Base-by-base conservation (phyloP, 1,140 invertebrate genomes). In the Drosophila sechellia region DNA sequence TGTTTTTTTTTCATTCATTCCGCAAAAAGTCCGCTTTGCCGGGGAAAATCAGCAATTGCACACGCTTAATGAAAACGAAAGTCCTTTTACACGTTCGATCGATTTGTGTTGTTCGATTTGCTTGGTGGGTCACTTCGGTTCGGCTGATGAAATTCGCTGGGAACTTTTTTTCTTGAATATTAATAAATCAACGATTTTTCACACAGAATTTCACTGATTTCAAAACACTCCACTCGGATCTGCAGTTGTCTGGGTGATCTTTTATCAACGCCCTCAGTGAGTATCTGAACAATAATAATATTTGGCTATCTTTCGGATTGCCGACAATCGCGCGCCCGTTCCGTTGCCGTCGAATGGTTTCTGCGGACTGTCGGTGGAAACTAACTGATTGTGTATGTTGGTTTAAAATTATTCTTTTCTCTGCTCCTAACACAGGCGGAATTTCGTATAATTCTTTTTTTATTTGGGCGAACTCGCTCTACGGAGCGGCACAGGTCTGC, bases 321-420 rank as follows among this genome's bases (percentile, higher is more conserved):
- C 65, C 80, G 76, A 84, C 66, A 84, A 59, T 73, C 71, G 70
- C 80, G 71, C 76, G 48, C 64, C 56, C 68, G 79, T 79, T 66
- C 75, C 78, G 78, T 81, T 76, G 70, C 70, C 64, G 70, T 83
- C 68, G 74, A 81, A 57, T 81, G 79, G 42, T 56, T 42, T 55
- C 53, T 39, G 53, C 53, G 53, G 53, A 54, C 46, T 52, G 49
- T 52, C 49, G 49, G 49, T 52, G 27, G 31, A 52, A 52, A 52
- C 49, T 52, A 34, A 52, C 49, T 60, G 57, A 60, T 60, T 60
- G 49, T 60, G 57, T 60, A 54, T 25, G 57, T 22, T 60, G 49
- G 49, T 39, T 20, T 37, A 25, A 52, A 52, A 52, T 52, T 52
- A 35, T 52, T 52, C 31, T 52, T 52, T 52, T 52, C 27, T 52